These are phyloP conservation scores for Drosophila subsilvestris DNA, from an alignment of 2,888 invertebrate species.

Conservation along the genomic window DNA sequence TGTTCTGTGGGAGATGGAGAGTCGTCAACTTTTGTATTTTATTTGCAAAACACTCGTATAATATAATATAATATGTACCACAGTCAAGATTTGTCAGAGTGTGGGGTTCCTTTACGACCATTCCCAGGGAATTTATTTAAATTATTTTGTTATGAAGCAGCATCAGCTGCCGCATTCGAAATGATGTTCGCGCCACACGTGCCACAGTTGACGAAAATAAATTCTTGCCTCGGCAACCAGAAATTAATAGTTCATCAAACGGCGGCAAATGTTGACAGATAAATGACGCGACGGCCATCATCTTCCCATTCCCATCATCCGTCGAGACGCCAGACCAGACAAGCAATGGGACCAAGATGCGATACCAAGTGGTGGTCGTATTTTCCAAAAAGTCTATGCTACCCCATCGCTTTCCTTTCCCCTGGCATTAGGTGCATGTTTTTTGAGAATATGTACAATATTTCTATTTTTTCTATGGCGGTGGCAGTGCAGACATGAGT, in stretches of 20 bases:
- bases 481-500: slow-evolving; percentile 55
- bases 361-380: slow-evolving; percentile 24
- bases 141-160: slow-evolving; percentile 42
- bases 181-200: slow-evolving; percentile 63
- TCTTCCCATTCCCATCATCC: slow-evolving; percentile 19
- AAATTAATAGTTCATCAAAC: slow-evolving; percentile 77
- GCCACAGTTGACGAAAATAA: slow-evolving; percentile 65
- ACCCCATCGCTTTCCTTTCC: slow-evolving; percentile 26
- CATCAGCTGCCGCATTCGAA: slow-evolving; percentile 52
- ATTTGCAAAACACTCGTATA: slow-evolving; percentile 15
- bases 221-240: slow-evolving; percentile 35
- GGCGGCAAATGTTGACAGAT: slow-evolving; percentile 60
- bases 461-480: slow-evolving; percentile 9
- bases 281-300: slow-evolving; percentile 55
- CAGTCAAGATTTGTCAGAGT: slow-evolving; percentile 27
- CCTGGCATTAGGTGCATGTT: slow-evolving; percentile 25
- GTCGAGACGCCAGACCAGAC: slow-evolving; percentile 63
- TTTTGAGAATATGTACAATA: background rate
- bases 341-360: slow-evolving; percentile 43
- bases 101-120: slow-evolving; percentile 4
- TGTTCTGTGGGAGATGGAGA: slow-evolving; percentile 29
- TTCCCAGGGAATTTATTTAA: slow-evolving; percentile 35
- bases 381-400: slow-evolving; percentile 42
- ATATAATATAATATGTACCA: background rate
- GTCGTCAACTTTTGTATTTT: slow-evolving; percentile 36